Percentiles rank a stretch among this genome's conserved stretches.
Conservation (phyloP, 2,113 vertebrate genomes). For the Alosa alosa region DNA sequence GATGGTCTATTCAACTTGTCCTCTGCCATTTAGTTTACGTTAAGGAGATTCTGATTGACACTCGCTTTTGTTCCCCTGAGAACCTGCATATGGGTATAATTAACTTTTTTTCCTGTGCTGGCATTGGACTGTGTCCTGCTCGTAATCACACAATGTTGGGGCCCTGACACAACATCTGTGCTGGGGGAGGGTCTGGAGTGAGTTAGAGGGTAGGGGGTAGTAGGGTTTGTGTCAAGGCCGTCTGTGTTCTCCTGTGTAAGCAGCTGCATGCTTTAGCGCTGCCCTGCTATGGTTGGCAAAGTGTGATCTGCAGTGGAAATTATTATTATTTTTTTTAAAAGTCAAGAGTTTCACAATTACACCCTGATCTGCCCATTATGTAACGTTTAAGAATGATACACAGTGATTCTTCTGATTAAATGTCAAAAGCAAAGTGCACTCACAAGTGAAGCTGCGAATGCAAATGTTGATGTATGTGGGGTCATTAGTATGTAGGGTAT, state of each 20-base stretch:
- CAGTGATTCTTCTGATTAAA: neutral
- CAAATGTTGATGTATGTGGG: neutral
- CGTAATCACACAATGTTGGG: constrained; percentile 19
- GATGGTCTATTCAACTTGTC: neutral
- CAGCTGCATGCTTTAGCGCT: constrained; percentile 33
- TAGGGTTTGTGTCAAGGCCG: constrained; percentile 24
- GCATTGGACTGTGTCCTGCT: constrained; percentile 31
- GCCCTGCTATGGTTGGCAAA: constrained; percentile 41
- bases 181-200: constrained; percentile 3
- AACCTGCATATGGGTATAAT: constrained; percentile 13
- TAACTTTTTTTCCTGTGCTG: neutral
- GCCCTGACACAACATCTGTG: constrained; percentile 20
- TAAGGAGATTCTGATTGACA: constrained; percentile 5
- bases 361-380: constrained; percentile 23
- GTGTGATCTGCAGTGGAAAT: constrained; percentile 42
- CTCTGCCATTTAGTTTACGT: neutral
- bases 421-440: neutral
- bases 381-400: neutral
- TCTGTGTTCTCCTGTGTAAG: constrained; percentile 10
- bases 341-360: neutral
- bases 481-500: too few species aligned
- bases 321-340: neutral
- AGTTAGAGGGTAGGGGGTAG: neutral
- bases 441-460: neutral
- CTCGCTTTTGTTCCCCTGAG: constrained; percentile 8